Evolutionary conservation across 2,888 invertebrate genomes (phyloP).

Genomic region (Pammene aurita): DNA sequence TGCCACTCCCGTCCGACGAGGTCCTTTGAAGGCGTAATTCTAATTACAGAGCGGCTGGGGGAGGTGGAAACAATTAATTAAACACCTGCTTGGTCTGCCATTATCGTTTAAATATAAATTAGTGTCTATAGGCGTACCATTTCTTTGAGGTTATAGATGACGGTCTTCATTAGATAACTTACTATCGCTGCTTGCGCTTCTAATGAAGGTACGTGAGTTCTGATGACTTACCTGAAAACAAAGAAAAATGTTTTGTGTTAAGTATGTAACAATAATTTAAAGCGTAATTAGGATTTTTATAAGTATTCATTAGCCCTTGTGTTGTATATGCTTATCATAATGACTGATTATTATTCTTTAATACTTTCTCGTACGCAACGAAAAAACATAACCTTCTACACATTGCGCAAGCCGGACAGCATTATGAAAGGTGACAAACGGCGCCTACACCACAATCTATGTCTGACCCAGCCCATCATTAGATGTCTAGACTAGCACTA

Average conservation of each 20-base stretch:
- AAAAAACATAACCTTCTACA: constrained; percentile 35
- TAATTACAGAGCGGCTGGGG: constrained; percentile 51
- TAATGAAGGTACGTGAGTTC: background rate
- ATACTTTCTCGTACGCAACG: constrained; percentile 26
- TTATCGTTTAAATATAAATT: constrained; percentile 50
- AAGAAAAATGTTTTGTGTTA: constrained; percentile 31
- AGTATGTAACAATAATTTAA: background rate
- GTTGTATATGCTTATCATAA: constrained; percentile 12
- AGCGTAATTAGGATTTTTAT: constrained; percentile 5
- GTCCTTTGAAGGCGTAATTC: constrained; percentile 51
- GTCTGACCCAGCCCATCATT: constrained; percentile 30
- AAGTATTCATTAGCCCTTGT: background rate
- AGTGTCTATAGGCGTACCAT: constrained; percentile 51
- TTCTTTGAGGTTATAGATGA: constrained; percentile 49
- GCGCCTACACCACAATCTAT: constrained; percentile 28
- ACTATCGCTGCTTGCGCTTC: constrained; percentile 11
- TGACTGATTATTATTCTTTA: constrained; percentile 30
- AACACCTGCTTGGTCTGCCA: constrained; percentile 56
- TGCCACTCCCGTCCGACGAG: constrained; percentile 52
- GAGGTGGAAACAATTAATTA: constrained; percentile 58
- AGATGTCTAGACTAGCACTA: constrained; percentile 37
- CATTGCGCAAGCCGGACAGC: constrained; percentile 31
- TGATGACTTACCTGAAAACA: constrained; percentile 50
- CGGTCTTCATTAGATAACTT: constrained; percentile 37
- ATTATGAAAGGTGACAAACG: constrained; percentile 31